Evolutionary conservation across 2,888 invertebrate species (phyloP).

Genomic region (Cataglyphis livida): DNA sequence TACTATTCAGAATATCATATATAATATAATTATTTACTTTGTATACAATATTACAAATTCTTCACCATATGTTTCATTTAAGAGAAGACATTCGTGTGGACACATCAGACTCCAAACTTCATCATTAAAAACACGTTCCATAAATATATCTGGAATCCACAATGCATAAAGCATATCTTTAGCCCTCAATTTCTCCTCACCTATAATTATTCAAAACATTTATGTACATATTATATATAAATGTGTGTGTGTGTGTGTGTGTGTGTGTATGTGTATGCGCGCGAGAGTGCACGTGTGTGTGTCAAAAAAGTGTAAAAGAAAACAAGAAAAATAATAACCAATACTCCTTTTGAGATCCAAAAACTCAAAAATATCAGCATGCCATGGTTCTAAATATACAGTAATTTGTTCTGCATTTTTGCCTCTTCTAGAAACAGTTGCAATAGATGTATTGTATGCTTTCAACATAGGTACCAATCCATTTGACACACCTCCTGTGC

Average conservation of each 20-base stretch:
- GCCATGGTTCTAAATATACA: conserved; percentile 99
- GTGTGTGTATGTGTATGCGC: too few relatives aligned
- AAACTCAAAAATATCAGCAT: conserved; percentile 98
- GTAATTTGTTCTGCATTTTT: conserved; percentile 99
- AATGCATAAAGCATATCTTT: conserved; percentile 98
- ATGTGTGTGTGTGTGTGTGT: too few relatives aligned
- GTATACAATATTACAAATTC: conserved; percentile 96
- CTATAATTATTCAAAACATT: conserved; percentile 58
- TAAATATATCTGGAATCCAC: conserved; percentile 99
- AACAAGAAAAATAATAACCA: conserved; percentile 79
- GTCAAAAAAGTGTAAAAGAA: not conserved
- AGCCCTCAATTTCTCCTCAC: conserved; percentile 97
- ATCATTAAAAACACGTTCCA: conserved; percentile 95
- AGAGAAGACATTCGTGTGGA: conserved; percentile 96
- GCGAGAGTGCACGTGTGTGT: not conserved
- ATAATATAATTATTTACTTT: conserved; percentile 84
- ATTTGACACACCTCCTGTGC: conserved; percentile 97
- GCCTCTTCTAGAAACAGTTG: conserved; percentile 99
- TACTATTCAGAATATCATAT: conserved; percentile 57
- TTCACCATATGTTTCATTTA: conserved; percentile 97
- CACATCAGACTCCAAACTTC: conserved; percentile 98
- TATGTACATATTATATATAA: not conserved
- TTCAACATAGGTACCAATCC: conserved; percentile 98
- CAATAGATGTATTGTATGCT: conserved; percentile 97
- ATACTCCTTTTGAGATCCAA: conserved; percentile 97